Evolutionary conservation across 2,888 invertebrate species (phyloP).

Genomic region (Erpobdella octoculata): DNA sequence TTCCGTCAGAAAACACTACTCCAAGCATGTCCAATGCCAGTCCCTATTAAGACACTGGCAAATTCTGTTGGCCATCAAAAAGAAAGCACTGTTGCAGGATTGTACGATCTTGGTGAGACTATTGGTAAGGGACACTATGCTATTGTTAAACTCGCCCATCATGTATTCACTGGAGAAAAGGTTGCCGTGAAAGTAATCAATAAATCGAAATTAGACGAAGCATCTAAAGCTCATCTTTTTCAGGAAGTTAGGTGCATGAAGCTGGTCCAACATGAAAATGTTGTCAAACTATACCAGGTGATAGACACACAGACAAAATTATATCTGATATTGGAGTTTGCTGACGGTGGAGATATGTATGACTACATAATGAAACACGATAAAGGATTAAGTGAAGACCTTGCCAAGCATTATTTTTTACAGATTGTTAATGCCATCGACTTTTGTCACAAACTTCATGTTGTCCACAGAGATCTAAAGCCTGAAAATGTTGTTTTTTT

Average conservation of each 20-base stretch:
- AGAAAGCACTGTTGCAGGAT: slow-evolving; percentile 58
- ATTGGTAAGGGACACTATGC: slow-evolving; percentile 97
- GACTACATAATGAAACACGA: slow-evolving; percentile 96
- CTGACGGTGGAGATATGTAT: slow-evolving; percentile 95
- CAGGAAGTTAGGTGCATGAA: slow-evolving; percentile 87
- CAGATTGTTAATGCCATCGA: slow-evolving; percentile 94
- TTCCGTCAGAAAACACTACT: too few species aligned
- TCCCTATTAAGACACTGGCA: too few species aligned
- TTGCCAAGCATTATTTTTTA: slow-evolving; percentile 73
- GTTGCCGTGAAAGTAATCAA: slow-evolving; percentile 96
- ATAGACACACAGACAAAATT: slow-evolving; percentile 95
- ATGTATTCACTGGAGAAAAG: slow-evolving; percentile 97
- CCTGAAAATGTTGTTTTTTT: slow-evolving; percentile 99
- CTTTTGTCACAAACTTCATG: slow-evolving; percentile 85
- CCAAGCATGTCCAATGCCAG: too few species aligned
- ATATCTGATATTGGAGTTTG: slow-evolving; percentile 82
- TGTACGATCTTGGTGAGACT: slow-evolving; percentile 94
- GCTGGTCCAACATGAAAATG: slow-evolving; percentile 96
- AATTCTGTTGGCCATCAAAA: not conserved
- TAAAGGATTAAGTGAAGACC: slow-evolving; percentile 61
- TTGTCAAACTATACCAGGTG: slow-evolving; percentile 93
- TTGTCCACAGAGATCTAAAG: slow-evolving; percentile 85
- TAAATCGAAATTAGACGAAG: slow-evolving; percentile 91
- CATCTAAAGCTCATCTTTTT: slow-evolving; percentile 80
- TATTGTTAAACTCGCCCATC: slow-evolving; percentile 90